Base-by-base conservation (phyloP, 2,113 vertebrate species). In the Leucosticte australis region DNA sequence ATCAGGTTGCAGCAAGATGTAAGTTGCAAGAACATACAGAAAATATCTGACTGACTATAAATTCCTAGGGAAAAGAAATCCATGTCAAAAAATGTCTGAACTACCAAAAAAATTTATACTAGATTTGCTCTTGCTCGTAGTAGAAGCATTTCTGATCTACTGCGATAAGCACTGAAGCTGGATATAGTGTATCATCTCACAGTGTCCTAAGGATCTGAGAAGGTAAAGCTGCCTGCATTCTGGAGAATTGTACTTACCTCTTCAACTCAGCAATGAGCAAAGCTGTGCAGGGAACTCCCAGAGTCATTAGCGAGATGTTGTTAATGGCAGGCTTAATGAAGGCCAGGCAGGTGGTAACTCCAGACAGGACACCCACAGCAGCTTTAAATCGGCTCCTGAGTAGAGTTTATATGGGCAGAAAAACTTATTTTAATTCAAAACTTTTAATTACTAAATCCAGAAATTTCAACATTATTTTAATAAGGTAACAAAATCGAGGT, bases 271-370 rank as follows among this genome's bases (percentile, higher is more conserved):
- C 98, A 31, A 99, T 97, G 30, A 99, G 99, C 81, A 99, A 97
- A 5, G 77, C 98, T 1, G 98, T 99, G 90, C 99, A 99, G 27
- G 99, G 99, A 94, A 99, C 98, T 27, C 99, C 99, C 77, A 99
- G 96, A 2, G 98, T 98, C 99, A 99, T 99, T 50, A 99, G 97
- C 0, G 99, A 99, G 96, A 99, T 98, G 39, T 98, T 99, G 97
- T 99, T 99, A 96, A 99, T 98, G 39, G 99, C 98, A 4, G 99
- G 99, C 76, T 99, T 99, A 62, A 99, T 98, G 79, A 99, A 99
- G 5, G 99, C 99, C 46, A 99, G 97, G 33, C 98, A 98, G 1
- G 99, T 99, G 47, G 99, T 99, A 89, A 99, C 97, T 37, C 98
- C 99, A 49, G 99, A 99, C 69, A 99, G 97, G 79, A 99, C 97